Evolutionary conservation across 2,888 invertebrate genomes (phyloP).

Genomic region (Phortica magna): DNA sequence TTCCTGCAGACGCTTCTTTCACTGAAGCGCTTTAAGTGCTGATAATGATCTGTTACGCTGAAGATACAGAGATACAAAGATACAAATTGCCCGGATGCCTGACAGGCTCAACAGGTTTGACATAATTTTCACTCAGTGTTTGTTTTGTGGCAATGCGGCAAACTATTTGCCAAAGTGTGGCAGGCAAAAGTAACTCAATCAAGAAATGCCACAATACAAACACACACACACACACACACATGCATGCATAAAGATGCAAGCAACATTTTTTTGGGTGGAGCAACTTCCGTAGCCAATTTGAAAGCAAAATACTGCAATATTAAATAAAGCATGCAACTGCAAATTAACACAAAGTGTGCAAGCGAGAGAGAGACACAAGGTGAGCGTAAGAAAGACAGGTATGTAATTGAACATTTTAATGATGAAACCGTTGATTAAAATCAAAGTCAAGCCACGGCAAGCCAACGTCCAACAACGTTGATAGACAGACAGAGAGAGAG

Average conservation of each 20-base stretch:
- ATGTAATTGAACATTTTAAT: constrained; percentile 69
- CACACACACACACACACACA: neutral
- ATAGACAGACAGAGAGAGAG: too few species aligned
- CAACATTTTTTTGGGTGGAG: constrained; percentile 57
- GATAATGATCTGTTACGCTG: neutral
- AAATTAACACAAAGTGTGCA: constrained; percentile 13
- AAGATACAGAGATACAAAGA: neutral
- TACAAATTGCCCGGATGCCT: constrained; percentile 26
- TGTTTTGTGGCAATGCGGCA: constrained; percentile 52
- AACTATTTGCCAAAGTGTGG: neutral
- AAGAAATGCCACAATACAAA: neutral
- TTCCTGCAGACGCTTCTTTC: constrained; percentile 17
- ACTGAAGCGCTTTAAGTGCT: neutral
- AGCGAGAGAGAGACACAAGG: neutral
- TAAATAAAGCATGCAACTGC: constrained; percentile 33
- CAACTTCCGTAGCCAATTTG: constrained; percentile 68
- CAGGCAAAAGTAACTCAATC: constrained; percentile 18
- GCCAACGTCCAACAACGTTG: constrained; percentile 6
- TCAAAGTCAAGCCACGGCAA: constrained; percentile 50
- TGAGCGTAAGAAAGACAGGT: neutral
- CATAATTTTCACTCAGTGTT: constrained; percentile 69
- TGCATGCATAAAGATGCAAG: neutral
- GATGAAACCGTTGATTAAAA: constrained; percentile 67
- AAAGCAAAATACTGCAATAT: constrained; percentile 26
- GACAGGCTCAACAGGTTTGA: constrained; percentile 61